phyloP scores from a whole-genome alignment of 1,140 invertebrate species.

The Leptoteleia sp. region DNA sequence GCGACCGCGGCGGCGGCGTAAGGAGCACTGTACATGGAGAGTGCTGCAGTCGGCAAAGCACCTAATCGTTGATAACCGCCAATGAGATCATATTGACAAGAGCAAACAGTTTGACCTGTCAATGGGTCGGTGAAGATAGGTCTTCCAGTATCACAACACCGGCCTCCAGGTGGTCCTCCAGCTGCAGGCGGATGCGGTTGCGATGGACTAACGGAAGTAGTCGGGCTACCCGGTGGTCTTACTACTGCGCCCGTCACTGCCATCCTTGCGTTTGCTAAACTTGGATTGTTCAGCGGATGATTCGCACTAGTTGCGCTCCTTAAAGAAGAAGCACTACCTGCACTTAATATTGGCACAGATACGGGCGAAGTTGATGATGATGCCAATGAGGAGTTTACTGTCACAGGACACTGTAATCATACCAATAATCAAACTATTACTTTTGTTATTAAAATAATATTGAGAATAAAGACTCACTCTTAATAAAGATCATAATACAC shows the following conservation, averaged over 20 bases:
- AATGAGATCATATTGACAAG: constrained; percentile 91
- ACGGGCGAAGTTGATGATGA: constrained; percentile 83
- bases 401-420: constrained; percentile 49
- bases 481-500: too few relatives aligned
- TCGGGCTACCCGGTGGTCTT: constrained; percentile 77
- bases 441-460: too few relatives aligned
- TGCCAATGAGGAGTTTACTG: constrained; percentile 82
- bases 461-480: too few relatives aligned
- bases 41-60: constrained; percentile 84
- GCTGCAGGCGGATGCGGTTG: constrained; percentile 82
- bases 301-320: constrained; percentile 78
- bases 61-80: constrained; percentile 90
- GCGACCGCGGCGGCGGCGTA: constrained; percentile 87
- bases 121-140: constrained; percentile 95
- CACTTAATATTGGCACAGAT: constrained; percentile 78
- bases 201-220: constrained; percentile 77
- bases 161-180: constrained; percentile 81
- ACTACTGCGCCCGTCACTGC: constrained; percentile 79
- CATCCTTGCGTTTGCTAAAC: constrained; percentile 78
- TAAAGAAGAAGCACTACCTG: constrained; percentile 78
- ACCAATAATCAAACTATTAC: neutral
- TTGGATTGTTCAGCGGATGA: constrained; percentile 68
- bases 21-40: constrained; percentile 89
- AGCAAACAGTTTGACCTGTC: constrained; percentile 95
- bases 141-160: constrained; percentile 95